These are phyloP conservation scores for Actenoides hombroni DNA, from an alignment of 2,113 vertebrate species.

Conservation along the genomic window DNA sequence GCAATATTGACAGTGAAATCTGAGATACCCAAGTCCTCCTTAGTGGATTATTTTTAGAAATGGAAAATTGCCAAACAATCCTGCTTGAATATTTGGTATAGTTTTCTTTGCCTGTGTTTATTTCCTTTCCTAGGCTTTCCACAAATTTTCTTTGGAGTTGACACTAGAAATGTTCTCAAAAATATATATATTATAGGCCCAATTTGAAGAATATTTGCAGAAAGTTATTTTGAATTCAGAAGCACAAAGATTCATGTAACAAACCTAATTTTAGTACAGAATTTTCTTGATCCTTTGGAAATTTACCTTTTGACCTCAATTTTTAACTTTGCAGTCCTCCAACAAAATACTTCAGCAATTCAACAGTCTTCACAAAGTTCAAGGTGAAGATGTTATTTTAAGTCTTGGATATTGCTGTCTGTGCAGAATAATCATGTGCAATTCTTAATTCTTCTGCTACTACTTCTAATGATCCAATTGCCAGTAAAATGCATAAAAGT, in stretches of 20 bases:
- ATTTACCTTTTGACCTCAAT: neutral
- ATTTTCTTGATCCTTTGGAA: neutral
- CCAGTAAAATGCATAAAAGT: conserved; percentile 59
- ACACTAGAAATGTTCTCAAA: neutral
- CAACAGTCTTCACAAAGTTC: conserved; percentile 16
- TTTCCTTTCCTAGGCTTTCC: neutral
- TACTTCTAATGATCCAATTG: conserved; percentile 62
- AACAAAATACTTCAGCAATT: neutral
- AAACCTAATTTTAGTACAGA: neutral
- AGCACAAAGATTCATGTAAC: neutral
- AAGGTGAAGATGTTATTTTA: conserved; percentile 57
- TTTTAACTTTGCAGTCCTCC: neutral
- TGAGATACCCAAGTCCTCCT: neutral
- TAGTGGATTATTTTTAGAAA: neutral
- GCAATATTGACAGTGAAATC: neutral
- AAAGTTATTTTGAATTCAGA: neutral
- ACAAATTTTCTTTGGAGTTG: neutral
- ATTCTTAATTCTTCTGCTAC: conserved; percentile 35
- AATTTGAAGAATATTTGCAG: neutral
- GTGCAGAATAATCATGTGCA: neutral
- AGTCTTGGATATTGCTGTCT: conserved; percentile 44
- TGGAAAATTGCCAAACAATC: neutral
- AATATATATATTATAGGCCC: neutral
- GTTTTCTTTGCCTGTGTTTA: neutral
- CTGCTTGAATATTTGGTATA: neutral